Percentiles rank a stretch among this genome's conserved stretches.
Conservation (phyloP, 2,113 vertebrate species). For the Zosterops japonicus region DNA sequence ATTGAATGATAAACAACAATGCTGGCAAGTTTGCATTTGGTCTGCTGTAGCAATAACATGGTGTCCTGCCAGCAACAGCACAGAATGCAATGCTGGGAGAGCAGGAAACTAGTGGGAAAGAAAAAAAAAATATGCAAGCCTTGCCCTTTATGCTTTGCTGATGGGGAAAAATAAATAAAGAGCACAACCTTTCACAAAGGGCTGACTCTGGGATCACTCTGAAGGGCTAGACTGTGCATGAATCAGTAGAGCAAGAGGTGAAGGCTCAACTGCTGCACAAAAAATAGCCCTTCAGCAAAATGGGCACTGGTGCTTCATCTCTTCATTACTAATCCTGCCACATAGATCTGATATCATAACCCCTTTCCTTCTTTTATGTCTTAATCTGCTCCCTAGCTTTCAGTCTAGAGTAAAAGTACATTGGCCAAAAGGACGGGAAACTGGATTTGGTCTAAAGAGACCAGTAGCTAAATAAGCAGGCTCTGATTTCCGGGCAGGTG, state of each 20-base stretch:
- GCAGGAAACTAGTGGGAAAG: neutral
- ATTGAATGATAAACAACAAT: neutral
- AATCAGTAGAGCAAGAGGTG: neutral
- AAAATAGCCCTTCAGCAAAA: neutral
- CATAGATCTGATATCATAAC: neutral
- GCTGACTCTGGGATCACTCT: neutral
- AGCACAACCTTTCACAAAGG: neutral
- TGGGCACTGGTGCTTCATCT: neutral
- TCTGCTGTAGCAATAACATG: conserved; percentile 21
- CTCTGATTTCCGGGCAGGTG: neutral
- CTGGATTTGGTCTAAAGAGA: neutral
- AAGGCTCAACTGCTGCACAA: neutral
- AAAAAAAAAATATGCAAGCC: neutral
- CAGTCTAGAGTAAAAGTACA: neutral
- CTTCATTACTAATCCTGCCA: neutral
- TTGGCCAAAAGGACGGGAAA: neutral
- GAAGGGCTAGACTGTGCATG: neutral
- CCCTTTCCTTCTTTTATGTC: neutral
- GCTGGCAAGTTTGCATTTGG: neutral
- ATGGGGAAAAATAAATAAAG: conserved; percentile 1
- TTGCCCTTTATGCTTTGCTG: conserved; percentile 17
- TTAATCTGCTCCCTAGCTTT: neutral
- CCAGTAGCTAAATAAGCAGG: neutral
- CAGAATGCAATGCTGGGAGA: neutral
- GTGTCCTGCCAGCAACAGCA: conserved; percentile 46